Evolutionary conservation across 2,888 invertebrate genomes (phyloP), one percentile per base, ranked within the genome.

Genomic region (Scaptomyza flava): DNA sequence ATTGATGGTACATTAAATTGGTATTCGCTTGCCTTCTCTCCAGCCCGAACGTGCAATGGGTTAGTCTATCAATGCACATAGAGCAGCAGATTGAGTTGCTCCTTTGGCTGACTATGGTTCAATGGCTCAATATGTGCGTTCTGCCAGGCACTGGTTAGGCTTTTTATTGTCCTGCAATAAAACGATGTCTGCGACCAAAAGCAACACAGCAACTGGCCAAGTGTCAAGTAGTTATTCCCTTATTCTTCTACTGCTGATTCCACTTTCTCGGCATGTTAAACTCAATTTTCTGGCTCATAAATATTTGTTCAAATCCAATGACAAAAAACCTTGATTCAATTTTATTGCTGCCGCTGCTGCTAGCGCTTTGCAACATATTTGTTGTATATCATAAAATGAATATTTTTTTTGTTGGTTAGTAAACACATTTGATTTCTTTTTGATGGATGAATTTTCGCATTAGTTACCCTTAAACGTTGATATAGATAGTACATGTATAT

Each of bases 1-100:
- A 82, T 84, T 83, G 85, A 85, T 83, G 81, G 83, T 69, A 85
- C 85, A 83, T 83, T 85, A 85, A 85, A 83, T 84, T 84, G 82
- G 72, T 27, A 6, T 27, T 27, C 27, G 5, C 27, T 1, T 27
- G 27, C 27, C 27, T 27, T 27, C 6, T 14, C 23, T 63, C 74
- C 60, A 34, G 3, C 17, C 7, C 50, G 41, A 41, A 58, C 61
- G 74, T 81, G 65, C 66, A 70, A 66, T 68, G 63, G 52, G 43
- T 48, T 61, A 75, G 70, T 80, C 64, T 71, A 78, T 78, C 72
- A 68, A 70, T 81, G 78, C 72, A 70, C 68, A 72, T 72, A 77
- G 63, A 72, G 68, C 51, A 68, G 65, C 58, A 71, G 67, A 59
- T 42, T 41, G 52, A 62, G 52, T 56, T 45, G 20, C 64, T 47